Base-by-base conservation (phyloP, 1,140 invertebrate species). In the Magallana gigas region DNA sequence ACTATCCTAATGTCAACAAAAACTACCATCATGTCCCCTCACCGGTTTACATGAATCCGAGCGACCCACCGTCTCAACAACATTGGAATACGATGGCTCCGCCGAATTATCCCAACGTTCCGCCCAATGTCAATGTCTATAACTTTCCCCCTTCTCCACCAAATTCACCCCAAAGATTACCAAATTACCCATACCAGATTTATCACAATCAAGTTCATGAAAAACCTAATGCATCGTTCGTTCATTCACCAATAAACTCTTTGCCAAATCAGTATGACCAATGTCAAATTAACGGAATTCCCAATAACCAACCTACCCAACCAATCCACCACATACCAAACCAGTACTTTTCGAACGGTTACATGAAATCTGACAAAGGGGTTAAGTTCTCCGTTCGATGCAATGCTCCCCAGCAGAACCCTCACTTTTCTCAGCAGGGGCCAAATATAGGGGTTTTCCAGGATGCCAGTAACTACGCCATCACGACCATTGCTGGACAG, bases 111-210 rank as follows among this genome's bases (percentile, higher is more conserved):
- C 58, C 83, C 4, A 8, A 16, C 16, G 58, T 14, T 11, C 29
- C 83, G n/a, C 83, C 83, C 83, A 84, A 58, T 58, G 29, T 59
- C 16, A 84, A 84, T 29, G 57, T 59, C 16, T 89, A 87, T 80
- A 62, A 68, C 76, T 87, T 91, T 58, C 90, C 90, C 1, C 90
- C 89, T 2, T 91, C 90, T 1, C 90, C 90, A 48, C 90, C 90
- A n/a, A 85, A 85, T 56, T 90, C 90, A 9, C 90, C 90, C 16
- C 82, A 82, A 16, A 84, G 36, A 36, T 18, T 83, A 57, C 7
- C 48, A 57, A 83, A 57, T n/a, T 58, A 83, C 57, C 18, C 60
- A 36, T 60, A 64, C 56, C 84, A 85, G 8, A 62, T 60, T 76
- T 76, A 76, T 76, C 60, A 16, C 60, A 16, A 64, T n/a, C 68